Evolutionary conservation across 2,113 vertebrate species (phyloP).

Genomic region (Paramisgurnus dabryanus): DNA sequence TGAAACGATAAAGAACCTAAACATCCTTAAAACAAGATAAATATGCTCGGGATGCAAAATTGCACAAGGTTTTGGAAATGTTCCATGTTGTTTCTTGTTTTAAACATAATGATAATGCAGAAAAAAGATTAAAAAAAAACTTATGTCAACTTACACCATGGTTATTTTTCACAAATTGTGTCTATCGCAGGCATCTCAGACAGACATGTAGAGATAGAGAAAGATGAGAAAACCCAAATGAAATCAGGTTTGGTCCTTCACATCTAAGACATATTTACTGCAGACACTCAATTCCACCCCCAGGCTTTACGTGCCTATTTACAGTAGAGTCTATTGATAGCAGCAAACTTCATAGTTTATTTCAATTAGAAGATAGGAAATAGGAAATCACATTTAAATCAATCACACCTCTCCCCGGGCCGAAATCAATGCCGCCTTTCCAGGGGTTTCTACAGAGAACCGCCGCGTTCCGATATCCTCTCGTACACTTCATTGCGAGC

Average conservation of each 20-base stretch:
- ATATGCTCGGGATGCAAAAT: too few relatives aligned
- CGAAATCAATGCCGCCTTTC: constrained; percentile 56
- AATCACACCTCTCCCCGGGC: constrained; percentile 56
- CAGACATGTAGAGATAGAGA: not conserved
- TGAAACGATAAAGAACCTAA: not conserved
- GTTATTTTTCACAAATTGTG: too few relatives aligned
- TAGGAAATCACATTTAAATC: constrained; percentile 63
- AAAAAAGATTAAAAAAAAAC: too few relatives aligned
- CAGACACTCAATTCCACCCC: constrained; percentile 47
- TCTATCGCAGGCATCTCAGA: not conserved
- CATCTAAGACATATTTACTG: constrained; percentile 30
- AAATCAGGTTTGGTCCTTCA: not conserved
- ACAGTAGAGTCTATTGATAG: constrained; percentile 62
- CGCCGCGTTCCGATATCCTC: constrained; percentile 46
- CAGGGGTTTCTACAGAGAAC: constrained; percentile 42
- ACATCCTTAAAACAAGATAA: too few relatives aligned
- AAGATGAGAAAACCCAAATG: not conserved
- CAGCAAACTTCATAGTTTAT: constrained; percentile 59
- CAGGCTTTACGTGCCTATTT: constrained; percentile 50
- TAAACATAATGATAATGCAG: too few relatives aligned
- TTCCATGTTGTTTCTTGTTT: too few relatives aligned
- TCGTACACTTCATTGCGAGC: constrained; percentile 31
- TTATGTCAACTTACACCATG: too few relatives aligned
- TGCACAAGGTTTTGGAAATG: too few relatives aligned
- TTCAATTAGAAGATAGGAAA: constrained; percentile 62